These are phyloP conservation scores for Ploceus nigricollis DNA, from an alignment of 2,113 vertebrate species.

Conservation along the genomic window DNA sequence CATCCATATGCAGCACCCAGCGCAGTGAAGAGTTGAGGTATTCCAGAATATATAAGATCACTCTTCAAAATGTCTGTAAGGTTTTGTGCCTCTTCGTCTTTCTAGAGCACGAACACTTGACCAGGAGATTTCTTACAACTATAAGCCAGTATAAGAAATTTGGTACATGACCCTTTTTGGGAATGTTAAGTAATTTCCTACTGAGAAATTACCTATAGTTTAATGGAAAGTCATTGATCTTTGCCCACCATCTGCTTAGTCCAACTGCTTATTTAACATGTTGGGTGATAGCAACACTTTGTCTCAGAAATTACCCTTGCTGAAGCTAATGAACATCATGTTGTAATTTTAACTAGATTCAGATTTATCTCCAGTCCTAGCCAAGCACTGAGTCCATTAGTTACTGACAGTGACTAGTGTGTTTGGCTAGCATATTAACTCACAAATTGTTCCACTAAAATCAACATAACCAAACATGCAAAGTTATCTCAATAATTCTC, in stretches of 20 bases:
- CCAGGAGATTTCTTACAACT: neutral
- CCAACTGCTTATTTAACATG: conserved; percentile 62
- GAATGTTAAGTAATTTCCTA: conserved; percentile 16
- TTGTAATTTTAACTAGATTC: conserved; percentile 61
- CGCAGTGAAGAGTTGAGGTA: neutral
- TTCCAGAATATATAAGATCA: neutral
- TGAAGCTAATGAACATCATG: conserved; percentile 64
- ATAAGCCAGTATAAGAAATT: neutral
- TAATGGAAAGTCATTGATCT: conserved; percentile 58
- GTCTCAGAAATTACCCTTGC: conserved; percentile 58
- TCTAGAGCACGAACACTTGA: neutral
- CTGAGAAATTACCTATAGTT: conserved; percentile 54
- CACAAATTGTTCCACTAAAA: neutral
- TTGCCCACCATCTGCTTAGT: conserved; percentile 53
- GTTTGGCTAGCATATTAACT: neutral
- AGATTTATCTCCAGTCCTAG: conserved; percentile 38
- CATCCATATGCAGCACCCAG: neutral
- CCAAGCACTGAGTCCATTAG: conserved; percentile 23
- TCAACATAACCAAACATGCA: neutral
- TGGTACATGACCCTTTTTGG: neutral
- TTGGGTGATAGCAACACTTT: conserved; percentile 44
- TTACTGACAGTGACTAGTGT: conserved; percentile 6
- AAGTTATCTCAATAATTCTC: neutral
- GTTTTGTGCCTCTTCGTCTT: neutral
- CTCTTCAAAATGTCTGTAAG: neutral